A percentile compares a stretch with the other conserved stretches of the same genome.
Evolutionary conservation across 2,113 vertebrate genomes (phyloP).

Genomic region (Crypturellus undulatus): DNA sequence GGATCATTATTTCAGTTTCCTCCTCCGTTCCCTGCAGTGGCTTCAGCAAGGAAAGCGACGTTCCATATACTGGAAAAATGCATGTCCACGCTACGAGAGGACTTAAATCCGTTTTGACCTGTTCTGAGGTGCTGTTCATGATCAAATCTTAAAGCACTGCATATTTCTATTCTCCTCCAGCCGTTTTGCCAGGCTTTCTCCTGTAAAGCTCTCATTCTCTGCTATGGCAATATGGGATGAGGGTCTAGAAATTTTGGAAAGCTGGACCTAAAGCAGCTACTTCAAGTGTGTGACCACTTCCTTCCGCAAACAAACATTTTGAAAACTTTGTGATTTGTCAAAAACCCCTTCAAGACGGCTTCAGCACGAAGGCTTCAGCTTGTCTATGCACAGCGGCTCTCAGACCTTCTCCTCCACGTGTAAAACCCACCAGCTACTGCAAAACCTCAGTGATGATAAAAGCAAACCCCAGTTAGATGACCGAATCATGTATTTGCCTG

Average conservation of each 20-base stretch:
- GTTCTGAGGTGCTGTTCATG: not conserved
- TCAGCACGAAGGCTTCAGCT: too few relatives aligned
- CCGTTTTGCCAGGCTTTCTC: not conserved
- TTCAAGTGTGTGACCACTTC: too few relatives aligned
- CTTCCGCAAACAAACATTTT: not conserved
- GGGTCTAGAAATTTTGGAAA: not conserved
- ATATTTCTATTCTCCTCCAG: not conserved
- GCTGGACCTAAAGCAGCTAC: not conserved
- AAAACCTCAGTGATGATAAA: not conserved
- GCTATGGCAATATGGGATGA: not conserved
- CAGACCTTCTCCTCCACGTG: not conserved
- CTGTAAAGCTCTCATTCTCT: not conserved
- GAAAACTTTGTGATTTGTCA: not conserved
- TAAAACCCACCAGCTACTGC: not conserved
- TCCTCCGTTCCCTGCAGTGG: not conserved
- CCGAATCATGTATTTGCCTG: not conserved
- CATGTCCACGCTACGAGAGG: not conserved
- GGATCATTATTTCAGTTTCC: too few relatives aligned
- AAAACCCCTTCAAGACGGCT: not conserved
- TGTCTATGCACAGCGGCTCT: not conserved
- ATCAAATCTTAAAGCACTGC: not conserved
- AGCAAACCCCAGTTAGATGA: not conserved
- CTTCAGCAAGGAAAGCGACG: not conserved
- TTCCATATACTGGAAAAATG: not conserved
- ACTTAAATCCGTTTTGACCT: not conserved